These are phyloP conservation scores for Hypotaenidia philippensis DNA, from an alignment of 2,797 vertebrate genomes.

Conservation along the genomic window DNA sequence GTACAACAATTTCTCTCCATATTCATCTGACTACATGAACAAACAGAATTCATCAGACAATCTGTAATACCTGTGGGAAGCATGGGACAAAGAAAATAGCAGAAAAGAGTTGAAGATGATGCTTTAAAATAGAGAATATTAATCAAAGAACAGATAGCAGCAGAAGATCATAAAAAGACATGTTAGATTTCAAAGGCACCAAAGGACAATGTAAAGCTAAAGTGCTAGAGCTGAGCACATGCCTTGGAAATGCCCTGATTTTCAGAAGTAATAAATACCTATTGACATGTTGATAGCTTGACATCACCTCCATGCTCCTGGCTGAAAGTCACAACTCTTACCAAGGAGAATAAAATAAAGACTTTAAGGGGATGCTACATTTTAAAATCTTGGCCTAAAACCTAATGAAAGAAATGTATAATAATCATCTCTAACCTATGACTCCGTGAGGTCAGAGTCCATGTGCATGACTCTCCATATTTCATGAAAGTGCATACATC, in stretches of 20 bases:
- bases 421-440: background rate
- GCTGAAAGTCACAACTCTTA: background rate
- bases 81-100: background rate
- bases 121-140: background rate
- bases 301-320: background rate
- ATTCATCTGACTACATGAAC: background rate
- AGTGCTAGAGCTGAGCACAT: background rate
- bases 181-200: background rate
- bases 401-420: background rate
- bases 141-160: background rate
- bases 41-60: background rate
- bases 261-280: background rate
- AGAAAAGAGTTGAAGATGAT: background rate
- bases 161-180: background rate
- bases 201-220: background rate
- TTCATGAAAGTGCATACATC: background rate
- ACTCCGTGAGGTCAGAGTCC: background rate
- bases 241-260: background rate
- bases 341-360: background rate
- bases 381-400: conserved; percentile 3
- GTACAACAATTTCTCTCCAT: background rate
- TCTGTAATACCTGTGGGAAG: background rate
- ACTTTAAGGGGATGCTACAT: background rate
- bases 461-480: background rate
- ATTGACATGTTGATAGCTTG: background rate